Evolutionary conservation across 2,113 vertebrate species (phyloP).

Genomic region (Paracanthobrama guichenoti): DNA sequence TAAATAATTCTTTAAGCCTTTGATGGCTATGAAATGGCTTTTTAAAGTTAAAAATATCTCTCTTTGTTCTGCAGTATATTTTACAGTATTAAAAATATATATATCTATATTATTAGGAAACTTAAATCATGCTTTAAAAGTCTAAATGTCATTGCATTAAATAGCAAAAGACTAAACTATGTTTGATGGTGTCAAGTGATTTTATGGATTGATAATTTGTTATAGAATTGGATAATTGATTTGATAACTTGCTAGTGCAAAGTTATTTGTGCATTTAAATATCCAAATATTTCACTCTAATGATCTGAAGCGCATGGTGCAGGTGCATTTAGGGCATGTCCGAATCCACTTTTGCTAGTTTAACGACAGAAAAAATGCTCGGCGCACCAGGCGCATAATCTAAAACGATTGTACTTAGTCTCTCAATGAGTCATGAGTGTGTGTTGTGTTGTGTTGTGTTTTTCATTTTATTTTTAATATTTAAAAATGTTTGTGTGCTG

Average conservation of each 20-base stretch:
- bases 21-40: constrained; percentile 5
- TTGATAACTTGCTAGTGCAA: neutral
- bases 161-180: neutral
- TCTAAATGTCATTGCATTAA: neutral
- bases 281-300: neutral
- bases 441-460: too few species aligned
- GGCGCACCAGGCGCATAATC: too few species aligned
- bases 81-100: neutral
- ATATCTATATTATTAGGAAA: neutral
- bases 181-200: neutral
- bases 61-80: neutral
- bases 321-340: too few species aligned
- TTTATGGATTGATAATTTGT: neutral
- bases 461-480: too few species aligned
- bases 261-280: neutral
- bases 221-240: neutral
- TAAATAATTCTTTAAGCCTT: neutral
- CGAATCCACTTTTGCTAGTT: too few species aligned
- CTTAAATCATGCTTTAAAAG: constrained; percentile 2
- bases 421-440: too few species aligned
- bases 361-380: too few species aligned
- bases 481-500: too few species aligned
- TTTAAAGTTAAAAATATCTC: neutral
- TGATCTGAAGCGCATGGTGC: too few species aligned
- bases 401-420: too few species aligned